These are phyloP conservation scores for Cheilosia urbana DNA, from an alignment of 2,888 invertebrate genomes.

Conservation along the genomic window DNA sequence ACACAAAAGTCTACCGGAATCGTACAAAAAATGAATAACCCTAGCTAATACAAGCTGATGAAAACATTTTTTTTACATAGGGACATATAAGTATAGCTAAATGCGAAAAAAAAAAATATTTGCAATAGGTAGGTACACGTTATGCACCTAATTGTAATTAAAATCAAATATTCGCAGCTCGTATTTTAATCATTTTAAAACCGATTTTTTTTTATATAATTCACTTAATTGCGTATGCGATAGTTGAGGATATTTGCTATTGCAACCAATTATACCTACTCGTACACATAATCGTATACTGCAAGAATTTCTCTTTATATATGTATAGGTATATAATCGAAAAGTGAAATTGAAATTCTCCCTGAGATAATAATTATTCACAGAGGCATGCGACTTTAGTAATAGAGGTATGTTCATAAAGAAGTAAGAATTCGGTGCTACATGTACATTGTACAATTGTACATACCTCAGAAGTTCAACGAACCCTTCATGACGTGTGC, in stretches of 20 bases:
- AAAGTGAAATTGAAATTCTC: slow-evolving; percentile 48
- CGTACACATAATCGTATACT: slow-evolving; percentile 20
- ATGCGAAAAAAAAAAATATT: slow-evolving; percentile 9
- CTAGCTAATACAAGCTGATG: slow-evolving; percentile 3
- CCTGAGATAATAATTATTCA: background rate
- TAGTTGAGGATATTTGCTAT: slow-evolving; percentile 27
- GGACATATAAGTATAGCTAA: background rate
- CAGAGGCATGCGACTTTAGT: background rate
- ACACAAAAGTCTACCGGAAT: no score
- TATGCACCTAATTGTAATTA: background rate
- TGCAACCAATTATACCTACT: background rate
- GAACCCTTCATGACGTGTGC: background rate
- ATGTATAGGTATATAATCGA: background rate
- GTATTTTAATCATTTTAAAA: slow-evolving; percentile 29
- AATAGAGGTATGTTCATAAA: background rate
- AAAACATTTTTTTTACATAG: slow-evolving; percentile 2
- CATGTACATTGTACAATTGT: background rate
- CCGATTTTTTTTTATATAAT: slow-evolving; percentile 4
- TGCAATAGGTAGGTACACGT: slow-evolving; percentile 6
- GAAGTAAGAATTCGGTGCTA: background rate
- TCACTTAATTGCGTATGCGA: background rate
- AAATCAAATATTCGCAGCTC: slow-evolving; percentile 42
- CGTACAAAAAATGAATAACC: slow-evolving; percentile 31
- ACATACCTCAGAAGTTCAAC: slow-evolving; percentile 1
- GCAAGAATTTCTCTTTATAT: slow-evolving; percentile 52